These are phyloP conservation scores for Drosophila yakuba DNA, from an alignment of 1,140 invertebrate species.

Conservation along the genomic window DNA sequence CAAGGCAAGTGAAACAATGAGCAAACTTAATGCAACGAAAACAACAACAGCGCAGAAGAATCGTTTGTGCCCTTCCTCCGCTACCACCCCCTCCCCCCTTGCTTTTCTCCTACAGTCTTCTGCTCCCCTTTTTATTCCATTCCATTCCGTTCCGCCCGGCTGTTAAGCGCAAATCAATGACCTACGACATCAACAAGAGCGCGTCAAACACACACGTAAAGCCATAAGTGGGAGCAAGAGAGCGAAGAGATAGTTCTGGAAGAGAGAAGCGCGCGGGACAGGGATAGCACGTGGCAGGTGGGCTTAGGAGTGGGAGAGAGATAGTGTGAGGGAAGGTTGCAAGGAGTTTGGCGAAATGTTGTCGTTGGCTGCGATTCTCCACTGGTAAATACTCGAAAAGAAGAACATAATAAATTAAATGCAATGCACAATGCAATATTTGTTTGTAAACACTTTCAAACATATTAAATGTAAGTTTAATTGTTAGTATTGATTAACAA, in stretches of 20 bases:
- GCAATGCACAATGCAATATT: no score
- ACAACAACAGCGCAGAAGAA: conserved; percentile 38
- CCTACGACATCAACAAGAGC: conserved; percentile 77
- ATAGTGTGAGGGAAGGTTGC: neutral
- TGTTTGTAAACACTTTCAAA: no score
- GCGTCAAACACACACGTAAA: conserved; percentile 36
- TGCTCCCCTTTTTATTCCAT: conserved; percentile 25
- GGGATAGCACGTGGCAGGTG: conserved; percentile 18
- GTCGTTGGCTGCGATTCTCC: conserved; percentile 2
- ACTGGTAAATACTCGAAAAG: conserved; percentile 4
- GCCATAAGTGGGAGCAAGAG: conserved; percentile 25
- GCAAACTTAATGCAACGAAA: conserved; percentile 39
- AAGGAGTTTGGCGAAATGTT: conserved; percentile 17
- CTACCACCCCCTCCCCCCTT: neutral
- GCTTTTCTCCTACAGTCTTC: neutral
- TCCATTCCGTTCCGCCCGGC: conserved; percentile 41
- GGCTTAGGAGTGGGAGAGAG: neutral
- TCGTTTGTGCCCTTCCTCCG: conserved; percentile 20
- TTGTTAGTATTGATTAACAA: neutral
- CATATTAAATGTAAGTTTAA: no score
- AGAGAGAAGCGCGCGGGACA: conserved; percentile 11
- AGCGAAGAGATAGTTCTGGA: conserved; percentile 31
- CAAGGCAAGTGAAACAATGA: conserved; percentile 57
- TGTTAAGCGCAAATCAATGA: conserved; percentile 82
- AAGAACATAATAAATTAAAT: no score